Base-by-base conservation (phyloP, 2,888 invertebrate genomes). In the Trichogramma dendrolimi region DNA sequence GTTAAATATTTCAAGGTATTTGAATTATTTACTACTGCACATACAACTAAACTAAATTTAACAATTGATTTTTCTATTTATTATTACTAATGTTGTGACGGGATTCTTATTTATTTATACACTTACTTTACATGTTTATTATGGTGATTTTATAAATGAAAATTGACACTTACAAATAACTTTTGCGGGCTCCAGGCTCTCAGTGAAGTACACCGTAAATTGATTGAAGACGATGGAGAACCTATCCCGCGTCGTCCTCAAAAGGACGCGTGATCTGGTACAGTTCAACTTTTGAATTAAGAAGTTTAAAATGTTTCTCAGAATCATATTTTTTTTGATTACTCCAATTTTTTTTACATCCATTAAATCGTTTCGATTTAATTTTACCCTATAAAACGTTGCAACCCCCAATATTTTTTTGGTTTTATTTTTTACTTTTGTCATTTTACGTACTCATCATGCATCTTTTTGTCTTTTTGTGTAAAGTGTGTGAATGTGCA, bases 1-100 rank as follows among this genome's bases (percentile, higher is more conserved):
- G 98, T 98, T 71, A 97, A 96, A 83, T 99, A 99, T 82, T 99
- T 99, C 82, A 96, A 95, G 89, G 91, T 91, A 64, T 53, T 53
- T 4, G 11, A 59, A 50, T 8, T 4, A 39, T 4, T 46, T 46
- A 46, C 8, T 46, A 2, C 2, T 46, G n/a, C 46, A 8, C n/a
- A 46, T 10, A 14, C 14, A 14, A 14, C 14, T 14, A 14, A 14
- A 14, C 14, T 14, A 14, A 14, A 14, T 14, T 14, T 14, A 14
- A 14, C 14, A 14, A 14, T 56, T 57, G 56, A 52, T 48, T 58
- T 42, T 41, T 58, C 43, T 55, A 46, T 61, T 61, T 58, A 41
- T 58, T 11, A 48, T 46, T 58, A 48, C 43, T 60, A 57, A 14
- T 6, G 42, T 52, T 61, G 46, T 50, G 44, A 48, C 51, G 57